These are phyloP conservation scores for Sterrhoptilus dennistouni DNA, from an alignment of 2,113 vertebrate species.

Conservation along the genomic window DNA sequence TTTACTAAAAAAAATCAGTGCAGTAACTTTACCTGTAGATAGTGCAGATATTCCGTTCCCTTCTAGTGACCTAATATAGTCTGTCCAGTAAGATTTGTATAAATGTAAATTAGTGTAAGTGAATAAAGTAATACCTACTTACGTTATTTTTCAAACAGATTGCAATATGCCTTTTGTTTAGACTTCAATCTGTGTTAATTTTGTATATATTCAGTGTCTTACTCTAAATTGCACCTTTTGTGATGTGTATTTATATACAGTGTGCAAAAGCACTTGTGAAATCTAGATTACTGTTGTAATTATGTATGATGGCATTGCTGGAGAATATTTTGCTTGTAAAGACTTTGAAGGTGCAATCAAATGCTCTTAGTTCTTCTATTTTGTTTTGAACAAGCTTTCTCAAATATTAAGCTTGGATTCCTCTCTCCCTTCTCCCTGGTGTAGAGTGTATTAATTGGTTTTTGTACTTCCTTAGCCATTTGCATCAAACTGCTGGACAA, in stretches of 20 bases:
- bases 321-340: slow-evolving; percentile 80
- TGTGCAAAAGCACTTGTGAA: slow-evolving; percentile 81
- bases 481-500: slow-evolving; percentile 74
- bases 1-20: slow-evolving; percentile 66
- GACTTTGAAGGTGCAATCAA: slow-evolving; percentile 80
- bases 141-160: slow-evolving; percentile 79
- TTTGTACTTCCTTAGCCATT: slow-evolving; percentile 75
- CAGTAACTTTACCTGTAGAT: slow-evolving; percentile 76
- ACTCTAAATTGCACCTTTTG: slow-evolving; percentile 78
- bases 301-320: slow-evolving; percentile 81
- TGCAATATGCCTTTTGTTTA: slow-evolving; percentile 75
- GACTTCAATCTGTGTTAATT: slow-evolving; percentile 75
- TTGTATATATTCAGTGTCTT: slow-evolving; percentile 82
- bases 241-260: slow-evolving; percentile 87
- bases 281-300: slow-evolving; percentile 81
- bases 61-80: slow-evolving; percentile 66
- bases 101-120: slow-evolving; percentile 87
- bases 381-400: slow-evolving; percentile 73
- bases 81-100: slow-evolving; percentile 76
- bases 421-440: background rate
- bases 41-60: slow-evolving; percentile 33
- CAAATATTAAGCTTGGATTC: slow-evolving; percentile 63
- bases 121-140: slow-evolving; percentile 80
- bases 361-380: slow-evolving; percentile 68
- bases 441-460: slow-evolving; percentile 54